Evolutionary conservation across 2,797 vertebrate genomes (phyloP).

Genomic region (Bradypodion pumilum): DNA sequence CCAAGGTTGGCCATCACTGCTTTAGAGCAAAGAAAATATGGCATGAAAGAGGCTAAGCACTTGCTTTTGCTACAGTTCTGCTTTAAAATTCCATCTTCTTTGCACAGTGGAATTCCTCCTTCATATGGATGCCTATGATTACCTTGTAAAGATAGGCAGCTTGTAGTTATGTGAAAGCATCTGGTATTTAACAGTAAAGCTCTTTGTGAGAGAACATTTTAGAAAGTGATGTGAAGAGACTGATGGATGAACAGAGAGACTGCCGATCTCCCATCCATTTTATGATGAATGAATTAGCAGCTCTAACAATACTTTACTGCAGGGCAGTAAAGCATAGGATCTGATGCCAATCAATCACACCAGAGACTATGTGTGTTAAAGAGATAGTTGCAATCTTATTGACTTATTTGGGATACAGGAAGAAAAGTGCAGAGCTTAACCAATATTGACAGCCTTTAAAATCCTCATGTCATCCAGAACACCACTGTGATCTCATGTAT

Average conservation of each 20-base stretch:
- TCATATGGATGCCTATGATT: neutral
- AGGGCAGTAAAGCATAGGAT: neutral
- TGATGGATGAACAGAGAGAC: neutral
- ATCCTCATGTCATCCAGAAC: conserved; percentile 23
- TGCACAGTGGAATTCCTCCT: neutral
- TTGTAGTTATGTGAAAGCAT: neutral
- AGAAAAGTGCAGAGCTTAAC: neutral
- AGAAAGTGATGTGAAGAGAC: neutral
- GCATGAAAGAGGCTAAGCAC: neutral
- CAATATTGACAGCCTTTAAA: conserved; percentile 29
- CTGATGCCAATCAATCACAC: conserved; percentile 24
- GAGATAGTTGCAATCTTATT: conserved; percentile 33
- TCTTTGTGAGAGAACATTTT: neutral
- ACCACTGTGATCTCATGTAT: neutral
- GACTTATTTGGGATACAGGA: conserved; percentile 12
- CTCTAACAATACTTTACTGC: neutral
- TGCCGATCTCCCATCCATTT: fast-evolving
- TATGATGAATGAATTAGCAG: fast-evolving
- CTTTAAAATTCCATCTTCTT: neutral
- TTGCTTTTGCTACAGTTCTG: neutral
- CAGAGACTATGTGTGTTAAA: conserved; percentile 42
- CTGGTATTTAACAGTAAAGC: fast-evolving
- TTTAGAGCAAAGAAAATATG: neutral
- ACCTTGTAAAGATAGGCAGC: neutral
- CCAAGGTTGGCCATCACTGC: too few relatives aligned